Evolutionary conservation across 2,113 vertebrate species (phyloP), one percentile per base, ranked within the genome.

Genomic region (Guaruba guarouba): DNA sequence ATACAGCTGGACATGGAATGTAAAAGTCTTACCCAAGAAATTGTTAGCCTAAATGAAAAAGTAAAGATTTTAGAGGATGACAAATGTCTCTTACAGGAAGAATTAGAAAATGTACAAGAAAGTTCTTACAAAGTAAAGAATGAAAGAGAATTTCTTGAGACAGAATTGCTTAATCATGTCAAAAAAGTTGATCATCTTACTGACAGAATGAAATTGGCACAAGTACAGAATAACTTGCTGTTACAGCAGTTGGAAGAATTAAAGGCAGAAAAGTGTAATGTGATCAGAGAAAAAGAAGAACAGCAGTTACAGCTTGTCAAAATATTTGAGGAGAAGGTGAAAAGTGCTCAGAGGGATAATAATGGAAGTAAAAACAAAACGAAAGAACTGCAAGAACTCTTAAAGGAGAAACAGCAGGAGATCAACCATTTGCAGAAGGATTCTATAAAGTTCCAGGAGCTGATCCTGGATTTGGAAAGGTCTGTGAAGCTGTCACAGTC

Each of bases 371-470:
- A 98, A 84, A 99, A 95, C 41, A 96, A 97, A 93, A 98, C 98
- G 3, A 99, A 97, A 86, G 98, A 99, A 62, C 95, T 99, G 59
- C 98, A 98, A 68, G 99, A 99, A 68, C 98, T 99, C 10, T 97
- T 99, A 17, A 99, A 97, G 85, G 98, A 99, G 81, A 99, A 99
- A 68, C 99, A 99, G 54, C 98, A 98, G 78, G 98, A 99, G 96
- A 98, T 99, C 54, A 99, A 96, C 61, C 98, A 98, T 35, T 97
- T 99, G 59, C 99, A 99, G 31, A 98, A 98, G 16, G 98, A 99
- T 97, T 99, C 98, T 54, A 98, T 99, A 44, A 97, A 95, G 88
- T 98, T 98, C 95, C 99, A 99, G 82, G 98, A 99, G 59, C 57
- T 98, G 62, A 98, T 99, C 73, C 94, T 99, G 51, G 98, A 98